Evolutionary conservation across 2,888 invertebrate species (phyloP), one percentile per base, ranked within the genome.

Genomic region (Ophraella communa): DNA sequence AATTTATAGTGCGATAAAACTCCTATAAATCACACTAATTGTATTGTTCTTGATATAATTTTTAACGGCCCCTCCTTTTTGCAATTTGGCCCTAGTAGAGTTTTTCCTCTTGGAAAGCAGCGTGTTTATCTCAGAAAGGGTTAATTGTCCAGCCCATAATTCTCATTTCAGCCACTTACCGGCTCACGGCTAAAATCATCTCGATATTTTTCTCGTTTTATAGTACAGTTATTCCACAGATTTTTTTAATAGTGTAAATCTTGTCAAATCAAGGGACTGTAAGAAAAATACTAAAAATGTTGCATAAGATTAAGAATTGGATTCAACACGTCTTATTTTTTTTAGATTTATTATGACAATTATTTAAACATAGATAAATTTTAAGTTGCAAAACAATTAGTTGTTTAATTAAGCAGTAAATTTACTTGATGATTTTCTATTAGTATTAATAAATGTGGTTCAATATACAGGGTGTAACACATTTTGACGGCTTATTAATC

Each of bases 21-120:
- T 67, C 67, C 67, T 72, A 74, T 76, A 76, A 77, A 77, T 76
- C 75, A 75, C 70, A 68, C 71, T 70, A 70, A 70, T 70, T 66
- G 67, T 68, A 64, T 67, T 70, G 70, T 73, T 61, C 68, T 53
- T 61, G 66, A 70, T 67, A 71, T 71, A 64, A 69, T 71, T 68
- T 70, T 70, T 65, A 62, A 61, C 57, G 54, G 68, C 51, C 61
- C 69, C 70, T 68, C 71, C 70, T 71, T 71, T 71, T 70, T 65
- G 68, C 58, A 63, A 70, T 70, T 68, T 67, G 61, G 64, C 14
- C 52, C 49, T 51, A 55, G 62, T 35, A 39, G 60, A 64, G 55
- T 67, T 66, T 67, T 65, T 67, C 62, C 64, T 54, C 55, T 44
- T 60, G 54, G 55, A 57, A 56, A 63, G 65, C 61, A 53, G 67